Base-by-base conservation (phyloP, 1,140 invertebrate species). In the Zaprionus tsacasi region DNA sequence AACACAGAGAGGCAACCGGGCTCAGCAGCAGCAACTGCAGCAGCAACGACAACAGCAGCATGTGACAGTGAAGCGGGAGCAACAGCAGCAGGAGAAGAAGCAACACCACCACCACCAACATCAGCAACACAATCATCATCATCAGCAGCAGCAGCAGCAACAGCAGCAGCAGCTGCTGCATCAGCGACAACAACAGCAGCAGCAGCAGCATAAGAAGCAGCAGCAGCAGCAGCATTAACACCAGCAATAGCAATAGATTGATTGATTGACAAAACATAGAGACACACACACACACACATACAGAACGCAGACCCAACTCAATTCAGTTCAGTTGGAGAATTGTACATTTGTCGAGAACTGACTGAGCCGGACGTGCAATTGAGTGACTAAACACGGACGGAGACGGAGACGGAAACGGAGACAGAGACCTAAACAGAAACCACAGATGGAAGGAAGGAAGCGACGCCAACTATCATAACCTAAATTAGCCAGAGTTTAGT, bases 401-500 rank as follows among this genome's bases (percentile, higher is more conserved):
- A 17, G 10, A n/a, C 33, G 33, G 21, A 30, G 21, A 21, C 21
- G 21, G 21, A 21, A 21, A 21, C 21, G 21, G 2, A 21, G 21
- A 21, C 21, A 21, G n/a, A n/a, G n/a, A n/a, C n/a, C n/a, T n/a
- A n/a, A n/a, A 1, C 25, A 1, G 25, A 27, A 1, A 27, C 27
- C 27, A 30, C n/a, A 11, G 35, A 40, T 1, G 40, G 4, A 35
- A 27, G 12, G 21, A 50, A 33, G 38, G 40, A 76, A 57, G 13
- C 45, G 58, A 63, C 54, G 30, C 52, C 45, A 72, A 43, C 50
- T 70, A 77, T 69, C 66, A 70, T 83, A 89, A 83, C 64, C 72
- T 88, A 87, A 79, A 80, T 81, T 88, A 88, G 85, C 78, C 78
- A 83, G 17, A 50, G 85, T 72, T 83, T 88, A 88, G 83, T 76